Evolutionary conservation across 2,888 invertebrate genomes (phyloP).

Genomic region (Drosophila vallismaia): DNA sequence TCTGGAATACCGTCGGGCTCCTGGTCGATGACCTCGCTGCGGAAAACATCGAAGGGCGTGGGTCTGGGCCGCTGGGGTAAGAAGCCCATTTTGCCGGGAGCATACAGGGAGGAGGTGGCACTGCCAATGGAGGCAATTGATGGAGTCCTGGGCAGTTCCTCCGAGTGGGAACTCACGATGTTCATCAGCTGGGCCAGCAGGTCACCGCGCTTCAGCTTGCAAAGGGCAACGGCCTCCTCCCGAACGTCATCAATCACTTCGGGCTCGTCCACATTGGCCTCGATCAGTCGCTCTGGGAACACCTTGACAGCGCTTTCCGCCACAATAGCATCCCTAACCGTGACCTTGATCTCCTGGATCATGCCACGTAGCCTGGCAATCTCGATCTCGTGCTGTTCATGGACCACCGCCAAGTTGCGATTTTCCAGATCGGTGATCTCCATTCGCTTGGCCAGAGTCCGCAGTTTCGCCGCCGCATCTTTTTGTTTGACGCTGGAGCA

Average conservation of each 20-base stretch:
- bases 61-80: slow-evolving; percentile 84
- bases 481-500: slow-evolving; percentile 83
- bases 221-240: slow-evolving; percentile 78
- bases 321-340: slow-evolving; percentile 86
- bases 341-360: slow-evolving; percentile 86
- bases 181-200: slow-evolving; percentile 85
- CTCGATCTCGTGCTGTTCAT: slow-evolving; percentile 85
- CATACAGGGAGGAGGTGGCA: slow-evolving; percentile 85
- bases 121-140: slow-evolving; percentile 78
- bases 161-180: slow-evolving; percentile 76
- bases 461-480: slow-evolving; percentile 84
- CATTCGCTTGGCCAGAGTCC: slow-evolving; percentile 83
- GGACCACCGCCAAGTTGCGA: slow-evolving; percentile 71
- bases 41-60: slow-evolving; percentile 77
- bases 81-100: slow-evolving; percentile 88
- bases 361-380: slow-evolving; percentile 85
- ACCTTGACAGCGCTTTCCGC: slow-evolving; percentile 55
- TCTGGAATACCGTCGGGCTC: slow-evolving; percentile 62
- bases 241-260: slow-evolving; percentile 47
- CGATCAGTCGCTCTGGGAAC: slow-evolving; percentile 52
- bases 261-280: slow-evolving; percentile 54
- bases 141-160: slow-evolving; percentile 78
- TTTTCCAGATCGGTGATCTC: slow-evolving; percentile 77
- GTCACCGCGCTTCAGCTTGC: slow-evolving; percentile 85
- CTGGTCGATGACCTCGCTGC: slow-evolving; percentile 67